A percentile compares a stretch with the other conserved stretches of the same genome.
phyloP scores from a whole-genome alignment of 2,888 invertebrate species.

The Elmis aenea region DNA sequence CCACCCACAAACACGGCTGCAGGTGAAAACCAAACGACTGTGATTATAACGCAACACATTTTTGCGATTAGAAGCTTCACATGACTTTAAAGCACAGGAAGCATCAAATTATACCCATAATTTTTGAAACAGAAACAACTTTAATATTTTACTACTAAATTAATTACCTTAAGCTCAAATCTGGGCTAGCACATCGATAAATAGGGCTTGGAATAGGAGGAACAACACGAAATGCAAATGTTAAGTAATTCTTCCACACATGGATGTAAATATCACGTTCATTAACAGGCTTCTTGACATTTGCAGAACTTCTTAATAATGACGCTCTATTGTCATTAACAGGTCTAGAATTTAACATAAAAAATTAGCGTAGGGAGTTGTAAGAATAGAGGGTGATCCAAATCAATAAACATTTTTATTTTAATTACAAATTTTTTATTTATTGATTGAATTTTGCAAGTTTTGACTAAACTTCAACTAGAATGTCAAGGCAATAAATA shows the following conservation, averaged over 20 bases:
- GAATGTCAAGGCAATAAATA: no score
- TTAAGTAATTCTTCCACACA: constrained; percentile 96
- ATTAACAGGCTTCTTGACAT: constrained; percentile 84
- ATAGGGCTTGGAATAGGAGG: constrained; percentile 86
- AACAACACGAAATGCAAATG: constrained; percentile 93
- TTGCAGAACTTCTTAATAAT: constrained; percentile 78
- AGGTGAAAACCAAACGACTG: constrained; percentile 12
- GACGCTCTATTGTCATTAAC: constrained; percentile 96
- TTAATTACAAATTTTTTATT: no score
- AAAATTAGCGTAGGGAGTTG: constrained; percentile 10
- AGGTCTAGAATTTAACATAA: constrained; percentile 58
- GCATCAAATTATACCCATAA: no score
- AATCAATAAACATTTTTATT: no score
- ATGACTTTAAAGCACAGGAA: no score
- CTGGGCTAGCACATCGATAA: constrained; percentile 88
- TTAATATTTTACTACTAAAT: constrained; percentile 7
- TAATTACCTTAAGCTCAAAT: constrained; percentile 78
- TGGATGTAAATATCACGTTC: constrained; percentile 94
- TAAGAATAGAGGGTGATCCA: no score
- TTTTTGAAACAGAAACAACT: no score
- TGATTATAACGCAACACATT: no score
- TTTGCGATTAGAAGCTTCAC: no score
- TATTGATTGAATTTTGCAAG: no score
- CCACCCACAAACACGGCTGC: constrained; percentile 12
- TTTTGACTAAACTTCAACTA: no score